These are phyloP conservation scores for Liasis olivaceus DNA, from an alignment of 2,797 vertebrate genomes.

Conservation along the genomic window DNA sequence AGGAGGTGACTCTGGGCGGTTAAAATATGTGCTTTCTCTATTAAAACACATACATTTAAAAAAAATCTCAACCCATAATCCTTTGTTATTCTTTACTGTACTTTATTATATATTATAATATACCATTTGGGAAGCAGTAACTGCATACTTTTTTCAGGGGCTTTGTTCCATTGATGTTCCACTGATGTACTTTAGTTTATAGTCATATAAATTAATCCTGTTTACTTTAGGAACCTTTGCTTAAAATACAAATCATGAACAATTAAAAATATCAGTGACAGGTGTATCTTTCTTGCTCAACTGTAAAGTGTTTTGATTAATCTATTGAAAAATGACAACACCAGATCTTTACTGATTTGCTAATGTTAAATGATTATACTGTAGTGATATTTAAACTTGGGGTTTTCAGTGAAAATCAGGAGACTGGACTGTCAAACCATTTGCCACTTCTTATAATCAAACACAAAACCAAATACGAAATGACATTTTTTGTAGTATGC, in stretches of 20 bases:
- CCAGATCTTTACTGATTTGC: constrained; percentile 19
- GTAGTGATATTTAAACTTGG: constrained; percentile 24
- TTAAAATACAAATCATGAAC: constrained; percentile 18
- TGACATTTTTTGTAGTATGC: neutral
- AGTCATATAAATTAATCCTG: constrained; percentile 11
- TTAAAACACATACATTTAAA: neutral
- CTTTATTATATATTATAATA: constrained; percentile 4
- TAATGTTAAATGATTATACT: constrained; percentile 30
- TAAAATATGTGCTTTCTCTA: constrained; percentile 13
- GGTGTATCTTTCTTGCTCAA: constrained; percentile 1
- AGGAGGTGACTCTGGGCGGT: no score
- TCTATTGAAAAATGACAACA: constrained; percentile 23
- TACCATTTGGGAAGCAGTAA: constrained; percentile 1
- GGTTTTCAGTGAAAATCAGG: neutral
- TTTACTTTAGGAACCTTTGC: constrained; percentile 10
- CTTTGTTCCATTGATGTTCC: neutral
- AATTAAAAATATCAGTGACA: constrained; percentile 10
- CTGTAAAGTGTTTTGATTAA: neutral
- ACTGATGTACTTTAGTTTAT: neutral
- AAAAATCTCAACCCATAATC: neutral
- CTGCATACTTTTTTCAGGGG: constrained; percentile 11
- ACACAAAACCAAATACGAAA: neutral
- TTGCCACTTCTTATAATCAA: constrained; percentile 24
- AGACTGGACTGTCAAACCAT: neutral
- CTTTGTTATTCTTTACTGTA: neutral